Evolutionary conservation across 2,797 vertebrate species (phyloP).

Genomic region (Phrynocephalus forsythii): DNA sequence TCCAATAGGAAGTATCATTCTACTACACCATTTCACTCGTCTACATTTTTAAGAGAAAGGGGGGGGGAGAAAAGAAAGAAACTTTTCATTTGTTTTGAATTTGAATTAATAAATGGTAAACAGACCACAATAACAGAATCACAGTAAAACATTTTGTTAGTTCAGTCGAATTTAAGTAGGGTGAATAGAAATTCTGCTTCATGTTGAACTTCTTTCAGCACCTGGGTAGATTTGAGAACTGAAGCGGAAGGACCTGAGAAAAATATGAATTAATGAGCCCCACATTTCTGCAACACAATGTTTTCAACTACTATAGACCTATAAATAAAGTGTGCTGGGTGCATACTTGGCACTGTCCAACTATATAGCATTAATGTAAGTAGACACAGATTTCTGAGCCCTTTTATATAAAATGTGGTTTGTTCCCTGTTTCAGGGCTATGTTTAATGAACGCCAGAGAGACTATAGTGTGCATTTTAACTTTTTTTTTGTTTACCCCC

Average conservation of each 20-base stretch:
- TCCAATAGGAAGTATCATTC: slow-evolving; percentile 24
- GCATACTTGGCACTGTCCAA: slow-evolving; percentile 69
- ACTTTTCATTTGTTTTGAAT: slow-evolving; percentile 46
- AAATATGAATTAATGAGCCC: slow-evolving; percentile 81
- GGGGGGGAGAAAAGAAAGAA: slow-evolving; percentile 22
- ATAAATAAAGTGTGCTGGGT: slow-evolving; percentile 71
- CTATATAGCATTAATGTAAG: slow-evolving; percentile 71
- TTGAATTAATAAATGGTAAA: slow-evolving; percentile 69
- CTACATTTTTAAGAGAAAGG: slow-evolving; percentile 12
- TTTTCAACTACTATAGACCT: slow-evolving; percentile 63
- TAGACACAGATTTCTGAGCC: slow-evolving; percentile 75
- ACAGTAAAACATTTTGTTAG: slow-evolving; percentile 51
- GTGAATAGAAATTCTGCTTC: slow-evolving; percentile 57
- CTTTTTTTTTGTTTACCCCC: slow-evolving; percentile 73
- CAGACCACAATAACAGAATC: slow-evolving; percentile 65
- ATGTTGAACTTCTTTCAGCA: slow-evolving; percentile 73
- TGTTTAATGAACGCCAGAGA: slow-evolving; percentile 76
- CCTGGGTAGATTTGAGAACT: slow-evolving; percentile 75
- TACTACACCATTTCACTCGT: slow-evolving; percentile 48
- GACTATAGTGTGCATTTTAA: slow-evolving; percentile 69
- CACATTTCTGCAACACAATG: slow-evolving; percentile 73
- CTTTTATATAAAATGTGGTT: slow-evolving; percentile 77
- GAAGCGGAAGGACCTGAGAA: slow-evolving; percentile 64
- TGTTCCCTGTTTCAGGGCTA: slow-evolving; percentile 73
- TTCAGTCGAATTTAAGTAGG: slow-evolving; percentile 57